Evolutionary conservation across 92 coral and sea anemone genomes (phyloP), one percentile per base, ranked within the genome.

Genomic region (Hydrozoanthus gracilis): DNA sequence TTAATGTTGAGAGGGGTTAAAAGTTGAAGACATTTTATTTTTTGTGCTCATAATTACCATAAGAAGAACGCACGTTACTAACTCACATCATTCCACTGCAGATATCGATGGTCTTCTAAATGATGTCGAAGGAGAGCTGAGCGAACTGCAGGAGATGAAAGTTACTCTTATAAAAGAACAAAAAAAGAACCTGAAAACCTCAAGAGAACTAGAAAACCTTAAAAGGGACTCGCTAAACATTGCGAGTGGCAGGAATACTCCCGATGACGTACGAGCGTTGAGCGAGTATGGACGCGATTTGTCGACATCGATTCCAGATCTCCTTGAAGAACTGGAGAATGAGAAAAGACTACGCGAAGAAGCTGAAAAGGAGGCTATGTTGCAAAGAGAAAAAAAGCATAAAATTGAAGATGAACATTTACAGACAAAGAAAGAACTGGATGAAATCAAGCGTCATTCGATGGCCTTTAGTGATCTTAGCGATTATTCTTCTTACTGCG

Each of bases 101-200:
- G 85, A 80, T 80, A 80, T 80, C 48, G 85, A 80, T 67, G 85
- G 85, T 7, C 85, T 80, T 17, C 61, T 80, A 8, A 65, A 49
- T 6, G 85, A 80, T 62, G 74, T 20, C 8, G 47, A 62, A 27
- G 85, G 62, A 65, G 85, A 80, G 51, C 27, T 80, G 46, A 80
- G 75, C 74, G 85, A 80, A 65, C n/a, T 80, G 5, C 85, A 80
- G 45, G 85, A 80, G 35, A 80, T 65, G 85, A 80, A 66, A 51
- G 55, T 80, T 49, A 66, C 85, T 12, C 73, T 80, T 20, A 80
- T 80, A 17, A 80, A 80, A 66, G 85, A 80, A 80, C 64, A 56
- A 16, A 80, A 80, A 65, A 80, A 49, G 74, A 80, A 80, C 16
- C 74, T 8, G 1, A 50, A 67, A n/a, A 80, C 85, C 4, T 47